Evolutionary conservation across 2,113 vertebrate genomes (phyloP), one percentile per base, ranked within the genome.

Genomic region (Donacobius atricapilla): DNA sequence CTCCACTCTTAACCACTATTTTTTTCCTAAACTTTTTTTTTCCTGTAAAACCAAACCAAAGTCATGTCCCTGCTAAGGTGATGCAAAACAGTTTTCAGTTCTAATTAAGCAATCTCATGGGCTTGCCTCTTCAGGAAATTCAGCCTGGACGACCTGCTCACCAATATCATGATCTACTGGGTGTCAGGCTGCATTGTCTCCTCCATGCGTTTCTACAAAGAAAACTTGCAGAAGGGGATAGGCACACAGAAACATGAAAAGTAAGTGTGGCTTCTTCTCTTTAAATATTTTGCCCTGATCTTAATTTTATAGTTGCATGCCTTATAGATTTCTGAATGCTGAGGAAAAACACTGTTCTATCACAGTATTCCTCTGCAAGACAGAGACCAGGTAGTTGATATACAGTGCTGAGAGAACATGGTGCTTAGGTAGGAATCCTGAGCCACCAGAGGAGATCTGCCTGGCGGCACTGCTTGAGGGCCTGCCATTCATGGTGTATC

Each of bases 151-250:
- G 98, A 98, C 4, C 97, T 98, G 84, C 97, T 98, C 80, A 98
- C 97, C 80, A 98, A 97, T 30, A n/a, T 98, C 93, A 98, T 98
- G 98, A 97, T 98, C 88, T 98, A 98, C 96, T 98, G 98, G 98
- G 94, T 98, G 9, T 97, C 98, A 0, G 97, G 96, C 63, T 96
- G 91, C 63, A 97, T 98, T 4, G 81, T 97, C 42, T 85, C 98
- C 45, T 98, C 98, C 7, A 97, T 98, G 97, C 97, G 97, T 79
- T 98, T 96, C 93, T 98, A 98, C 97, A 98, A 98, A 94, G 98
- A 98, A 81, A 98, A 98, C 60, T 0, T 98, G 7, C 83, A 95
- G 12, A 78, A 84, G 16, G 83, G 95, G 25, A 14, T 97, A 27
- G 93, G 95, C 53, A 47, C 25, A n/a, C 71, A 98, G 19, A 96